A percentile compares a stretch with the other conserved stretches of the same genome.
Evolutionary conservation across 2,888 invertebrate genomes (phyloP).

Genomic region (Amblyteles armatorius): DNA sequence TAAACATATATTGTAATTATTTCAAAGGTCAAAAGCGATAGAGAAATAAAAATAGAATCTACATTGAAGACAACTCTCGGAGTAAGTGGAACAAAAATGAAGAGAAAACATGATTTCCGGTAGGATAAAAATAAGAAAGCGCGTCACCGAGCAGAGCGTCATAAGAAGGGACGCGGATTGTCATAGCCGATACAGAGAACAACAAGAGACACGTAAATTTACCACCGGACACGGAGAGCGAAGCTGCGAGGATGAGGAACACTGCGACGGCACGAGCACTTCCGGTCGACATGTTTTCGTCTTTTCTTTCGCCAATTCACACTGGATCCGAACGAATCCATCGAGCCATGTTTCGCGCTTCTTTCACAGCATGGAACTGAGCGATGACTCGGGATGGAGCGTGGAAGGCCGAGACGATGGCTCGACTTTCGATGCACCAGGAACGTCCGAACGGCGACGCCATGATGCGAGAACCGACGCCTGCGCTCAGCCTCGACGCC

Average conservation of each 20-base stretch:
- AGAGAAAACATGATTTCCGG: background rate
- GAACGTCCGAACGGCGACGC: constrained; percentile 48
- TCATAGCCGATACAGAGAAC: background rate
- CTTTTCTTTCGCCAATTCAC: constrained; percentile 42
- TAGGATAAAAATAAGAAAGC: background rate
- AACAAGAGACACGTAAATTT: constrained; percentile 29
- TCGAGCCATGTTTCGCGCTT: constrained; percentile 44
- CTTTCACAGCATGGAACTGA: constrained; percentile 9
- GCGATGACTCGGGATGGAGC: background rate
- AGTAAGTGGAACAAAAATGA: background rate
- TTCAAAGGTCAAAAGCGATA: background rate
- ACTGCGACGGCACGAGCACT: constrained; percentile 39
- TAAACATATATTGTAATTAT: background rate
- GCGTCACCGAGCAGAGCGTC: constrained; percentile 8
- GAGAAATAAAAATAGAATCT: background rate
- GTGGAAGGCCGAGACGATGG: constrained; percentile 13
- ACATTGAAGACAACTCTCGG: background rate
- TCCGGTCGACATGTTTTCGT: constrained; percentile 54
- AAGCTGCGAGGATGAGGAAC: constrained; percentile 57
- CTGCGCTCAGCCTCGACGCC: constrained; percentile 66
- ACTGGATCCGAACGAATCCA: constrained; percentile 14
- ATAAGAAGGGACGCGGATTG: background rate
- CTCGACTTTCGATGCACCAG: constrained; percentile 32
- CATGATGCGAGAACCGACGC: constrained; percentile 61
- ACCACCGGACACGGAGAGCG: constrained; percentile 65